A percentile compares a stretch with the other conserved stretches of the same genome.
Evolutionary conservation across 2,888 invertebrate genomes (phyloP).

Genomic region (Chloroclystis v-ata): DNA sequence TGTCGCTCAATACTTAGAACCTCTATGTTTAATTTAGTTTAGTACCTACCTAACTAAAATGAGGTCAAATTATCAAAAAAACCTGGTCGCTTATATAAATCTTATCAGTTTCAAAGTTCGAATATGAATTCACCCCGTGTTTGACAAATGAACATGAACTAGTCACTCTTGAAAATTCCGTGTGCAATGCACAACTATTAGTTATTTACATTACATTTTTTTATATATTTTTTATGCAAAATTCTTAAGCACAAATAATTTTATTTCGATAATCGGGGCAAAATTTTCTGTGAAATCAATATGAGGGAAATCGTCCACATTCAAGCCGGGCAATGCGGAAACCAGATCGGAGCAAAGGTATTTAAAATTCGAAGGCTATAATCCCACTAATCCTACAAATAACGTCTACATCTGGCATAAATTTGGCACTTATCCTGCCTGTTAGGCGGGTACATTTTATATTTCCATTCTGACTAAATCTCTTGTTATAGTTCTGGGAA

Average conservation of each 20-base stretch:
- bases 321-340: conserved; percentile 78
- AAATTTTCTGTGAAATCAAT: conserved; percentile 56
- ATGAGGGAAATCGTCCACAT: conserved; percentile 91
- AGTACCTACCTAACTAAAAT: no score
- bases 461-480: no score
- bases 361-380: conserved; percentile 37
- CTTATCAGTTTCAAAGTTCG: conserved; percentile 10
- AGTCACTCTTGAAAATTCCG: conserved; percentile 46
- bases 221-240: conserved; percentile 40
- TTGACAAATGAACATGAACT: conserved; percentile 36
- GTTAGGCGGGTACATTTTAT: no score
- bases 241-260: conserved; percentile 38
- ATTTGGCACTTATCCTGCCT: no score
- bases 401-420: no score
- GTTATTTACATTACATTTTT: conserved; percentile 35
- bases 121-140: conserved; percentile 28
- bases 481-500: conserved; percentile 66
- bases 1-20: no score
- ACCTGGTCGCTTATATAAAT: conserved; percentile 17
- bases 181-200: conserved; percentile 48
- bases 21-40: no score
- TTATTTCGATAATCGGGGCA: conserved; percentile 38
- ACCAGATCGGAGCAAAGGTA: conserved; percentile 89
- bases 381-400: no score
- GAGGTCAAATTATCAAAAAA: conserved; percentile 8